phyloP scores from a whole-genome alignment of 2,113 vertebrate genomes.

The Eulemur rufifrons region DNA sequence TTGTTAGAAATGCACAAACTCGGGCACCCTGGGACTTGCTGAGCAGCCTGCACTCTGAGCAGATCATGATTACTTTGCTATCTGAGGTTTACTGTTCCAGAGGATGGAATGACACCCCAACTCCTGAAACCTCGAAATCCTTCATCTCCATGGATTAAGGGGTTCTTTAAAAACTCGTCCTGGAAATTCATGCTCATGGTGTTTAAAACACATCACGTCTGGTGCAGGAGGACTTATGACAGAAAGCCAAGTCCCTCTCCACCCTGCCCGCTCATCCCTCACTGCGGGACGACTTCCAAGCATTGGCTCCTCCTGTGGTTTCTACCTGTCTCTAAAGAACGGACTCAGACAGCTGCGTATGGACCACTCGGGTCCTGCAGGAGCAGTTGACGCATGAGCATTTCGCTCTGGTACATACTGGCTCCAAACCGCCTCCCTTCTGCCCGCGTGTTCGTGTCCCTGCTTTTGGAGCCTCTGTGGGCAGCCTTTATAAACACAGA shows the following conservation, averaged over 20 bases:
- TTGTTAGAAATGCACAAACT: not conserved
- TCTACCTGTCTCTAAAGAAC: fast-evolving
- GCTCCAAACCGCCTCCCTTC: fast-evolving
- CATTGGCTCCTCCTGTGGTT: not conserved
- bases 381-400: fast-evolving
- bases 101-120: not conserved
- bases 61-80: fast-evolving
- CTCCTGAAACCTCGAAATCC: not conserved
- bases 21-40: not conserved
- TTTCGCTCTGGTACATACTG: fast-evolving
- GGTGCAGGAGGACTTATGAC: not conserved
- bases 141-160: not conserved
- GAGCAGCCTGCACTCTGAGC: fast-evolving
- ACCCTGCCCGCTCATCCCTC: fast-evolving
- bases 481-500: fast-evolving
- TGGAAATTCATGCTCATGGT: not conserved
- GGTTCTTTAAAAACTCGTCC: not conserved
- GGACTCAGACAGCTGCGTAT: fast-evolving
- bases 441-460: fast-evolving
- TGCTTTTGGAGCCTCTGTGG: fast-evolving
- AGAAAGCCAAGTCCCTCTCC: no score
- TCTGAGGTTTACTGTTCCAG: not conserved
- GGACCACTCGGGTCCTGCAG: fast-evolving
- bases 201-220: not conserved
- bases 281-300: not conserved